Percentiles rank a stretch among this genome's conserved stretches.
These are phyloP conservation scores for Tympanoctomys barrerae DNA, from an alignment of 2,797 vertebrate species.

Conservation along the genomic window DNA sequence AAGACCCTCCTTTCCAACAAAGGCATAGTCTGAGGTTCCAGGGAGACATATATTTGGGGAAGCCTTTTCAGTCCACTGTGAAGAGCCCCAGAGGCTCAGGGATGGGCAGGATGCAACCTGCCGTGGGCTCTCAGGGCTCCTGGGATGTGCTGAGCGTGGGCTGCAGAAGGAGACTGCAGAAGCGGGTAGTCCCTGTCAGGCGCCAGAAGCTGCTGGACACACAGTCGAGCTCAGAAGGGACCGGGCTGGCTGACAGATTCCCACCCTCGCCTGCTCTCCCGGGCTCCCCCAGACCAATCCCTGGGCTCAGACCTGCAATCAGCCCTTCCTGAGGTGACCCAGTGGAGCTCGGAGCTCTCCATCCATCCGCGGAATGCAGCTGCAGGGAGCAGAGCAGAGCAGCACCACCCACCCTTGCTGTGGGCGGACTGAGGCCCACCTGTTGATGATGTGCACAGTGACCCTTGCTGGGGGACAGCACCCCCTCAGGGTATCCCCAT, in stretches of 20 bases:
- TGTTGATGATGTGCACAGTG: neutral
- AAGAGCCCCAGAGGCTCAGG: neutral
- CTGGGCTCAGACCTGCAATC: neutral
- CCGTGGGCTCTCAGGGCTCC: neutral
- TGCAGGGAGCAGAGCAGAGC: neutral
- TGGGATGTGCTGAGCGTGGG: rapidly evolving
- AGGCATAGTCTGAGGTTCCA: neutral
- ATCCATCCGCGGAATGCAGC: rapidly evolving
- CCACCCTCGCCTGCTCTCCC: neutral
- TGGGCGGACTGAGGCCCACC: rapidly evolving
- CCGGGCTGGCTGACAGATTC: neutral
- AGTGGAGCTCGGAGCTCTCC: neutral
- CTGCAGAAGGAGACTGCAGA: neutral
- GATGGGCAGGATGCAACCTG: rapidly evolving
- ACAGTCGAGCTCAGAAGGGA: rapidly evolving
- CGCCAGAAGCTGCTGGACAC: neutral
- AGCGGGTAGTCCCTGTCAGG: rapidly evolving
- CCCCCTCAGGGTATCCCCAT: neutral
- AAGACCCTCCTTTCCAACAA: neutral
- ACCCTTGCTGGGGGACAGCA: neutral
- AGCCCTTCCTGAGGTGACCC: neutral
- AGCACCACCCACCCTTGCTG: neutral
- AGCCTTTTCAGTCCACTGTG: rapidly evolving
- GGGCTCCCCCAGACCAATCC: neutral
- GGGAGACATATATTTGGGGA: neutral